Conservation (phyloP, 1,140 invertebrate genomes). For the Caenorhabditis remanei region DNA sequence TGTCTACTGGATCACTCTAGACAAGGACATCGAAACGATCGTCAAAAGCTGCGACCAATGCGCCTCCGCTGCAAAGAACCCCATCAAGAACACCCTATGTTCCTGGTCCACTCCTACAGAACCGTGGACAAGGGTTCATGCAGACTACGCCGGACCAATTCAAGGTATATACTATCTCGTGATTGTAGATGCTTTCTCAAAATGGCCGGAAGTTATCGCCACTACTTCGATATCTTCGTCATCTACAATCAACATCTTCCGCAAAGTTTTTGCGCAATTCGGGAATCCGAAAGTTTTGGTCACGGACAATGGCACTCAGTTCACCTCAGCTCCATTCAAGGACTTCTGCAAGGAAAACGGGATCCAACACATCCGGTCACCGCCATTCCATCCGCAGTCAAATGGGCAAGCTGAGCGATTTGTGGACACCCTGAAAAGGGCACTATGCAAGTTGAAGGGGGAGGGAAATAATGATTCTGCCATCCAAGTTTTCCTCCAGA, state of each 20-base stretch:
- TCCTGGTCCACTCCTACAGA: constrained; percentile 66
- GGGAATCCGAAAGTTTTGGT: constrained; percentile 74
- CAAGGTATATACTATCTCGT: constrained; percentile 76
- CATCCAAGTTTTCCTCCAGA: no score
- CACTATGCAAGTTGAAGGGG: no score
- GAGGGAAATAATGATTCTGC: no score
- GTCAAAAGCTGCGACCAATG: constrained; percentile 79
- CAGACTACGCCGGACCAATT: constrained; percentile 79
- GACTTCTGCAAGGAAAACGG: constrained; percentile 68
- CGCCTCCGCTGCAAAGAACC: constrained; percentile 53
- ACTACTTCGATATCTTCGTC: constrained; percentile 53
- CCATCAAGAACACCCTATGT: constrained; percentile 62
- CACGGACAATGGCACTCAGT: constrained; percentile 77
- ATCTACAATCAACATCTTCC: constrained; percentile 52
- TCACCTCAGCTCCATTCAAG: constrained; percentile 74
- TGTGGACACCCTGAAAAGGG: no score
- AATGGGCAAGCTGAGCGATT: no score
- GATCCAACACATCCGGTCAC: constrained; percentile 67
- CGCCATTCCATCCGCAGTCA: constrained; percentile 76
- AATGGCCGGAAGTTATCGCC: constrained; percentile 80
- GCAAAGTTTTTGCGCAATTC: constrained; percentile 63
- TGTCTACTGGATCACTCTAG: constrained; percentile 80
- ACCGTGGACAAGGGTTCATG: constrained; percentile 77
- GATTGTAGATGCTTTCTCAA: constrained; percentile 79
- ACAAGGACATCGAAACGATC: constrained; percentile 79